Conservation (phyloP, 1,140 invertebrate genomes). For the Yoshiicerus persimilis region DNA sequence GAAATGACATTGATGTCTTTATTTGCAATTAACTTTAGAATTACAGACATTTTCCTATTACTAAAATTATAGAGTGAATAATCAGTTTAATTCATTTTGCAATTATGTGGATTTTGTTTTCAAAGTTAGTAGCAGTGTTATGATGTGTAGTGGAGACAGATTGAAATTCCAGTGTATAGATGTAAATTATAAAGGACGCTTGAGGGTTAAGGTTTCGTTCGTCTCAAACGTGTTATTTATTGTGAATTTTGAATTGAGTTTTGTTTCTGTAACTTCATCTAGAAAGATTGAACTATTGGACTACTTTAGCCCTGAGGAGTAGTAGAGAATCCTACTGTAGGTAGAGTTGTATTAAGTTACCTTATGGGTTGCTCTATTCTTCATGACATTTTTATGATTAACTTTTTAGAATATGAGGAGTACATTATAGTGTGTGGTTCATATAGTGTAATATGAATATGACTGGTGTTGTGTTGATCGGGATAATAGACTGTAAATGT, state of each 20-base stretch:
- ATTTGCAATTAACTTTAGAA: too few relatives aligned
- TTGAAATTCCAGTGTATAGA: background rate
- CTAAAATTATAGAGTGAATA: too few relatives aligned
- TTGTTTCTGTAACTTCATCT: background rate
- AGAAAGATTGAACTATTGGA: background rate
- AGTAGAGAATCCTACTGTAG: too few relatives aligned
- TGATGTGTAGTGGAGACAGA: too few relatives aligned
- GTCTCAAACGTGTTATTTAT: background rate
- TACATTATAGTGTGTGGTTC: too few relatives aligned
- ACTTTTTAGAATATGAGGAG: too few relatives aligned
- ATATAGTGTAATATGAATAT: background rate
- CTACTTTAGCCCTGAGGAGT: background rate
- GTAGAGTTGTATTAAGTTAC: background rate
- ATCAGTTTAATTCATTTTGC: too few relatives aligned
- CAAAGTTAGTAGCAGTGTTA: too few relatives aligned
- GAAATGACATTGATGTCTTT: too few relatives aligned
- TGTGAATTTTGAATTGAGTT: background rate
- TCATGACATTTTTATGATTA: background rate
- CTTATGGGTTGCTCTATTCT: background rate
- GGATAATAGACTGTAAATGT: background rate
- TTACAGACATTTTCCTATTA: too few relatives aligned
- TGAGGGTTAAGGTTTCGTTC: background rate
- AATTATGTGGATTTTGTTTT: too few relatives aligned
- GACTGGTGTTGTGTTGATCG: background rate
- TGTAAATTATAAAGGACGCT: background rate